Evolutionary conservation across 2,113 vertebrate genomes (phyloP).

Genomic region (Tautogolabrus adspersus): DNA sequence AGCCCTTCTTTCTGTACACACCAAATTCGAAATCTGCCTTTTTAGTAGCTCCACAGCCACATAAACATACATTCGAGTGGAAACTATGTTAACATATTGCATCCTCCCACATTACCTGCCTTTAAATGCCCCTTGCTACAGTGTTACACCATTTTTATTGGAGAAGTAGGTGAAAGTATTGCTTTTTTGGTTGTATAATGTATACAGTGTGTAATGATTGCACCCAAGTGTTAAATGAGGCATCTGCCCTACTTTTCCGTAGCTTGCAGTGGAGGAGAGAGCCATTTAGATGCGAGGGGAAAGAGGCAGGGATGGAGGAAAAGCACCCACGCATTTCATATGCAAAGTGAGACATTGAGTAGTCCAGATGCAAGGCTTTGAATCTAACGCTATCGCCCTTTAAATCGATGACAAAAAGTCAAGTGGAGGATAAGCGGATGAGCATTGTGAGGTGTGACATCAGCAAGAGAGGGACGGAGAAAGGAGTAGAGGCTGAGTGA

Average conservation of each 20-base stretch:
- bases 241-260: constrained; percentile 77
- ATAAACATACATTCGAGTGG: too few relatives aligned
- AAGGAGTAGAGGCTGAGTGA: constrained; percentile 57
- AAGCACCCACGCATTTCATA: constrained; percentile 51
- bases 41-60: not conserved
- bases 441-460: constrained; percentile 46
- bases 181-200: constrained; percentile 42
- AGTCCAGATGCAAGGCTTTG: constrained; percentile 39
- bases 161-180: constrained; percentile 33
- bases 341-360: constrained; percentile 40
- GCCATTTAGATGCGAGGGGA: constrained; percentile 64
- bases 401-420: not conserved
- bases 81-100: constrained; percentile 20
- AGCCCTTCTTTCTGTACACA: not conserved
- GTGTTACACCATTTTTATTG: constrained; percentile 11
- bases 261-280: constrained; percentile 59
- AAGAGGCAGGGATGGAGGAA: constrained; percentile 39
- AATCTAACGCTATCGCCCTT: constrained; percentile 25
- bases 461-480: constrained; percentile 6
- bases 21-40: not conserved
- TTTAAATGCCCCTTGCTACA: constrained; percentile 29
- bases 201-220: constrained; percentile 46
- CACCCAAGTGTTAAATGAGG: constrained; percentile 68
- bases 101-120: not conserved
- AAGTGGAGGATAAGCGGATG: not conserved